Evolutionary conservation across 1,140 invertebrate species (phyloP), one percentile per base, ranked within the genome.

Genomic region (Drosophila setifemur): DNA sequence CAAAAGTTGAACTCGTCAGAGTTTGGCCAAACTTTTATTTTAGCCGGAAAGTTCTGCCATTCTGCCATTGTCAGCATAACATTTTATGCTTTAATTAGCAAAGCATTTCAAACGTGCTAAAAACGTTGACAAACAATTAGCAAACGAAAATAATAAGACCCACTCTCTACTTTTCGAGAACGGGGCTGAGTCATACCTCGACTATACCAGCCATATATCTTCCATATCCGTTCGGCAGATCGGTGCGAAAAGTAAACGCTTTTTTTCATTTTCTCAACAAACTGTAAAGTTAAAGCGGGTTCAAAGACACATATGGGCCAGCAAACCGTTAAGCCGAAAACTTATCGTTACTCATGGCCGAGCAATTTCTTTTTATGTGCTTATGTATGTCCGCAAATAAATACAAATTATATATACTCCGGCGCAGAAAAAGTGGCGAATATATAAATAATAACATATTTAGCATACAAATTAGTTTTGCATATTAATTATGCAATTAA

Each of bases 401-500:
- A 57, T 42, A 28, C 12, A 40, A 48, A 49, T 35, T 33, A 43
- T 26, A 29, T 16, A 2, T 14, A 3, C 33, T 16, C 33, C 14
- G 14, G 16, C 33, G 33, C 14, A 29, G 12, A 29, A 54, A 53
- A 28, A 55, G 47, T 39, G 35, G 33, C 35, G 28, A 29, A 45
- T 29, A 58, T 29, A 58, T 18, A 70, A 53, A 60, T 48, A 31
- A 48, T 18, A 31, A 40, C 57, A 76, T 76, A 82, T 68, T 82
- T 76, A 72, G 60, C 72, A 82, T 82, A 81, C 73, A 72, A 79
- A 81, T 81, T 71, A 74, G 64, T 68, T 63, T 72, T 55, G 77
- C 67, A 82, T 73, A 73, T 73, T 68, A 82, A 82, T 83, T 82
- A 77, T 73, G 47, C 60, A 68, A 82, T 82, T 76, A 73, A 76